phyloP scores from a whole-genome alignment of 2,113 vertebrate species.

The Siphamia tubifer region DNA sequence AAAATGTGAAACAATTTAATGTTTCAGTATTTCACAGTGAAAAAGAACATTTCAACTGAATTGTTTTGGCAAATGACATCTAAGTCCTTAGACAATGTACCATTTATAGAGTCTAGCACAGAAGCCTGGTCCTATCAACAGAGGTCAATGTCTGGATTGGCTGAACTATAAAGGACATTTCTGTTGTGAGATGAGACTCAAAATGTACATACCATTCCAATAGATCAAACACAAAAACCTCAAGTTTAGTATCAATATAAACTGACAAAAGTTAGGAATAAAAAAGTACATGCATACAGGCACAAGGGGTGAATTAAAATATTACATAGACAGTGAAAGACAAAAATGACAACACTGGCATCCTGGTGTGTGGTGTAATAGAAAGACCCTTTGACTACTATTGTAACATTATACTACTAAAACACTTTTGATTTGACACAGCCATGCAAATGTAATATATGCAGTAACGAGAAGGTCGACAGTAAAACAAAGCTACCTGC shows the following conservation, averaged over 20 bases:
- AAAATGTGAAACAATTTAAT: constrained; percentile 70
- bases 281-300: constrained; percentile 64
- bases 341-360: constrained; percentile 45
- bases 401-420: constrained; percentile 25
- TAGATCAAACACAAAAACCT: constrained; percentile 20
- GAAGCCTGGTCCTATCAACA: constrained; percentile 25
- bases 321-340: constrained; percentile 32
- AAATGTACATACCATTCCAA: constrained; percentile 22
- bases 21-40: constrained; percentile 67
- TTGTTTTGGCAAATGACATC: constrained; percentile 65
- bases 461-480: constrained; percentile 8
- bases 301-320: constrained; percentile 62
- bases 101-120: constrained; percentile 30
- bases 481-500: constrained; percentile 24
- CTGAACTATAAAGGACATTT: constrained; percentile 32
- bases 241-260: constrained; percentile 16
- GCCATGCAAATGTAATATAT: constrained; percentile 58
- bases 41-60: constrained; percentile 50
- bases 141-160: constrained; percentile 60
- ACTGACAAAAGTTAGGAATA: constrained; percentile 14
- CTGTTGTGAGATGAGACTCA: constrained; percentile 36
- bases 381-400: constrained; percentile 5
- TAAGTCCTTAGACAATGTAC: constrained; percentile 54
- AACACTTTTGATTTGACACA: constrained; percentile 43
- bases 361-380: constrained; percentile 30